These are phyloP conservation scores for Sus cebifrons DNA, from an alignment of 2,797 vertebrate genomes.

Conservation along the genomic window DNA sequence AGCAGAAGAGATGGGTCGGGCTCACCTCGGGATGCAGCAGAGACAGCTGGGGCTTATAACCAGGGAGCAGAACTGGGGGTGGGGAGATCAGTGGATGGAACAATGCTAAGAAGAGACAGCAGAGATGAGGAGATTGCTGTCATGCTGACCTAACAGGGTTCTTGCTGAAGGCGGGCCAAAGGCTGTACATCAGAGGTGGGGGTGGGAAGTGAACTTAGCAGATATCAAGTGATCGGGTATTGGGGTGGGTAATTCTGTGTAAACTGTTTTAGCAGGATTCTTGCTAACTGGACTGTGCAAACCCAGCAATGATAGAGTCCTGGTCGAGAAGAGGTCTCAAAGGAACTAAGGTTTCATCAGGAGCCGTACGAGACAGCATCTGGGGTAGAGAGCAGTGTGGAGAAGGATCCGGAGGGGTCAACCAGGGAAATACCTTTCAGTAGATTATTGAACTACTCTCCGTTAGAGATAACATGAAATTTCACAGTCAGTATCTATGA, in stretches of 20 bases:
- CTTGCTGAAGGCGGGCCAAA: not conserved
- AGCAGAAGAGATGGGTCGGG: not conserved
- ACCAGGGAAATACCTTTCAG: not conserved
- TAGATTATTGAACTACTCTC: not conserved
- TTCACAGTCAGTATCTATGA: constrained; percentile 60
- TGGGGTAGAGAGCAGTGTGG: not conserved
- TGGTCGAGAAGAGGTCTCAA: not conserved
- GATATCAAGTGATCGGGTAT: not conserved
- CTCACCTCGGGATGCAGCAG: not conserved
- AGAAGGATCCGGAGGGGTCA: not conserved
- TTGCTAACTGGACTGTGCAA: not conserved
- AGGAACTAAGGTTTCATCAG: not conserved
- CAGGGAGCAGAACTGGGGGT: not conserved
- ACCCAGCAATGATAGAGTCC: not conserved
- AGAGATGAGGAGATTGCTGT: not conserved
- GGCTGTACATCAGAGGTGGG: not conserved
- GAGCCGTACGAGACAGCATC: not conserved
- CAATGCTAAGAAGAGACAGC: not conserved
- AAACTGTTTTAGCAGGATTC: not conserved
- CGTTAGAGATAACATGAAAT: constrained; percentile 16
- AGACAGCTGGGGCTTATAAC: not conserved
- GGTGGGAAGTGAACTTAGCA: not conserved
- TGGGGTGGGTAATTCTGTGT: not conserved
- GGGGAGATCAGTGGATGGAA: not conserved
- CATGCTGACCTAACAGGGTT: not conserved